Conservation (phyloP, 2,888 invertebrate species). For the Lepidochrysops patricia region DNA sequence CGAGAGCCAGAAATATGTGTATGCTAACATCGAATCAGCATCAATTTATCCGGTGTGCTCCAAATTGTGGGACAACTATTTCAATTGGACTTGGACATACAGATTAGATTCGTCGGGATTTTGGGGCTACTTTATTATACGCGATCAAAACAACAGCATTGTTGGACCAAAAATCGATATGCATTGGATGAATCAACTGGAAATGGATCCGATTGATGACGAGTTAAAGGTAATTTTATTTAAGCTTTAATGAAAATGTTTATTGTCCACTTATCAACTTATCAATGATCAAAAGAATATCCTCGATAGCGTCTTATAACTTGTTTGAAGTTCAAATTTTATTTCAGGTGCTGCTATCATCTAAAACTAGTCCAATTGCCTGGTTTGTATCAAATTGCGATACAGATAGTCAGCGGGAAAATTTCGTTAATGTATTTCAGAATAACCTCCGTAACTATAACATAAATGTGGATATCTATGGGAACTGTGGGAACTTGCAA, state of each 20-base stretch:
- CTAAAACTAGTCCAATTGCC: conserved; percentile 33
- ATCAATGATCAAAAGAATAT: too few species aligned
- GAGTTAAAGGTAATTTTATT: conserved; percentile 28
- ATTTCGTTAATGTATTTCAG: conserved; percentile 33
- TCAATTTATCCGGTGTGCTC: conserved; percentile 40
- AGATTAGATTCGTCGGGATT: conserved; percentile 45
- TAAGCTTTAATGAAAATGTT: neutral
- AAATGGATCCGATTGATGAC: conserved; percentile 35
- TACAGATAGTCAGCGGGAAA: conserved; percentile 41
- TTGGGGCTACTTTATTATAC: conserved; percentile 46
- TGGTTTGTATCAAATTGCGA: conserved; percentile 53
- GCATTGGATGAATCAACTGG: conserved; percentile 35
- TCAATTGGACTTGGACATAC: conserved; percentile 63
- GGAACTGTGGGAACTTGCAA: conserved; percentile 38
- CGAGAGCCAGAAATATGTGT: conserved; percentile 45
- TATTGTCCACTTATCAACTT: too few species aligned
- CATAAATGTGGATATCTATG: conserved; percentile 42
- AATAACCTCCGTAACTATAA: conserved; percentile 33
- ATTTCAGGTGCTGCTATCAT: conserved; percentile 5
- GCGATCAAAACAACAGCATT: conserved; percentile 33
- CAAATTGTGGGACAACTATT: conserved; percentile 38
- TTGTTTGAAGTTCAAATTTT: neutral
- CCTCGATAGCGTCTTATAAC: neutral
- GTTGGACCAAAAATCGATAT: conserved; percentile 39
- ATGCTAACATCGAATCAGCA: conserved; percentile 46